phyloP scores from a whole-genome alignment of 2,888 invertebrate genomes.

The Drosophila silvestris region DNA sequence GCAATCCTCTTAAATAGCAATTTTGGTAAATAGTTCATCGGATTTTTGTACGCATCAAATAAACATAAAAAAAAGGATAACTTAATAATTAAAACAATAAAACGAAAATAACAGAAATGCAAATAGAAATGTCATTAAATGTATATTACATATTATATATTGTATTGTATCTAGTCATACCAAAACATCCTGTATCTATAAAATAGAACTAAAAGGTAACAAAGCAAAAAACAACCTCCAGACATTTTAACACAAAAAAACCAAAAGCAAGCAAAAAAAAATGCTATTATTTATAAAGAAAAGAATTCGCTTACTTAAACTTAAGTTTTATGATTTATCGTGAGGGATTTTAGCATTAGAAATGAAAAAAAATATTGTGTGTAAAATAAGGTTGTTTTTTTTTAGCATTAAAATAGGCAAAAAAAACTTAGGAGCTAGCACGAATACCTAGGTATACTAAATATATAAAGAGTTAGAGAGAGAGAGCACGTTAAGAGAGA shows the following conservation, averaged over 20 bases:
- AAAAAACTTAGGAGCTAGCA: slow-evolving; percentile 26
- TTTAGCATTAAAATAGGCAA: slow-evolving; percentile 50
- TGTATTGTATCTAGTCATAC: slow-evolving; percentile 50
- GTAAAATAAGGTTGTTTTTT: slow-evolving; percentile 75
- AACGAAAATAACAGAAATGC: slow-evolving; percentile 17
- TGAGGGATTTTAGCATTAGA: slow-evolving; percentile 49
- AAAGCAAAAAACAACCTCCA: slow-evolving; percentile 32
- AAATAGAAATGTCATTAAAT: slow-evolving; percentile 38
- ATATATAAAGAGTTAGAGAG: slow-evolving; percentile 5
- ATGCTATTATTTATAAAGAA: slow-evolving; percentile 60
- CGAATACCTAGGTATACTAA: slow-evolving; percentile 10
- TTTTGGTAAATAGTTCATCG: slow-evolving; percentile 37
- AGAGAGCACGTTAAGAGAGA: slow-evolving; percentile 1
- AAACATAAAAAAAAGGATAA: slow-evolving; percentile 13
- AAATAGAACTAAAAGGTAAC: slow-evolving; percentile 38
- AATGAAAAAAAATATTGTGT: slow-evolving; percentile 13
- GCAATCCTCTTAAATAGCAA: slow-evolving; percentile 28
- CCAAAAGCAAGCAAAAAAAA: slow-evolving; percentile 12
- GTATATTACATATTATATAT: slow-evolving; percentile 43
- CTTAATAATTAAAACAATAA: slow-evolving; percentile 19
- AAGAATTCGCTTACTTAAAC: slow-evolving; percentile 68
- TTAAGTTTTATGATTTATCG: slow-evolving; percentile 68
- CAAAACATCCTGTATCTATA: slow-evolving; percentile 45
- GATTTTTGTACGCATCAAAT: slow-evolving; percentile 55
- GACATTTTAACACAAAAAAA: slow-evolving; percentile 51